A percentile compares a stretch with the other conserved stretches of the same genome.
Evolutionary conservation across 1,140 invertebrate species (phyloP).

Genomic region (Temnothorax curvispinosus): DNA sequence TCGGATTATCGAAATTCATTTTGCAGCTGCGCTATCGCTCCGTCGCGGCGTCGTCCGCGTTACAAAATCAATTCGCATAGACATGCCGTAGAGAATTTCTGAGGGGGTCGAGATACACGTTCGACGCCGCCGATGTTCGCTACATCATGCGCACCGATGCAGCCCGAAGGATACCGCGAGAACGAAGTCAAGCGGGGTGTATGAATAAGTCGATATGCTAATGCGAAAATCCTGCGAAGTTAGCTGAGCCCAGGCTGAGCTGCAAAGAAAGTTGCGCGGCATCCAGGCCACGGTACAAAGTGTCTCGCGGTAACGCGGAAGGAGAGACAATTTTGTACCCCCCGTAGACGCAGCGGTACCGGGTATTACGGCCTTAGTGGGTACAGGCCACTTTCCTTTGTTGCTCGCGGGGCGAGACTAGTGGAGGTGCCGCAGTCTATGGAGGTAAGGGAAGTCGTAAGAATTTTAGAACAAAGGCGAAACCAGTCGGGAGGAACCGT

Average conservation of each 20-base stretch:
- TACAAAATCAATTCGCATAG: neutral
- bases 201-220: slow-evolving; percentile 83
- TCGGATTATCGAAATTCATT: slow-evolving; percentile 1
- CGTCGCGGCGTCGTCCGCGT: neutral
- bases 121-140: neutral
- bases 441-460: slow-evolving; percentile 73
- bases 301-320: slow-evolving; percentile 59
- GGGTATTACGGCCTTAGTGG: slow-evolving; percentile 69
- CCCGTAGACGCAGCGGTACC: slow-evolving; percentile 9
- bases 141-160: slow-evolving; percentile 45
- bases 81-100: neutral
- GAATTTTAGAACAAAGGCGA: slow-evolving; percentile 80
- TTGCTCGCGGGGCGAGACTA: slow-evolving; percentile 47
- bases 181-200: slow-evolving; percentile 68
- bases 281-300: slow-evolving; percentile 70
- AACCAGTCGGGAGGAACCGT: slow-evolving; percentile 23
- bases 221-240: slow-evolving; percentile 80
- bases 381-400: slow-evolving; percentile 76
- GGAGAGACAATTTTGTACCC: slow-evolving; percentile 72
- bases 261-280: slow-evolving; percentile 74
- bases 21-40: neutral
- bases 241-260: slow-evolving; percentile 70
- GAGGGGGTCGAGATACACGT: slow-evolving; percentile 8
- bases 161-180: slow-evolving; percentile 43
- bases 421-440: neutral